Evolutionary conservation across 2,113 vertebrate genomes (phyloP), one percentile per base, ranked within the genome.

Genomic region (Leuciscus idus): DNA sequence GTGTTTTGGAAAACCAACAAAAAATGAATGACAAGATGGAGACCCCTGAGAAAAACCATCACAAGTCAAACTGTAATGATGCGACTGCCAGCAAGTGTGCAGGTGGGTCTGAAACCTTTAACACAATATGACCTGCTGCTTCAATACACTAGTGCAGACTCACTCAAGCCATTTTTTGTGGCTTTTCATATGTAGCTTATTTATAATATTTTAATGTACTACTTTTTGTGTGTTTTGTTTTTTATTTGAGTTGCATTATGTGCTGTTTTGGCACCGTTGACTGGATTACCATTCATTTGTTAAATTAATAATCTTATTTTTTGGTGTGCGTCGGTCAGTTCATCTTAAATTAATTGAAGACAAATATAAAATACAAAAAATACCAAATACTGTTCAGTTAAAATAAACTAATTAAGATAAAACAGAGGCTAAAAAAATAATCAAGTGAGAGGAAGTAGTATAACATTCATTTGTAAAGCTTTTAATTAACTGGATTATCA

Each of bases 11-110:
- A 26, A 86, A 91, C 43, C 81, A 93, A 0, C 94, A 96, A 86
- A 96, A 94, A 85, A 92, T 88, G 0, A 30, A 91, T 6, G 12
- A 84, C 5, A 90, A 85, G 81, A 66, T 26, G 15, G 89, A 92
- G 43, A 43, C 83, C 17, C 87, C 82, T 1, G 84, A 83, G 36
- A 66, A 85, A 50, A 74, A 90, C 0, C n/a, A 78, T 33, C 62
- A 89, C 0, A 96, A 95, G 88, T 78, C 88, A 2, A 90, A 80
- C n/a, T 86, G 43, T 81, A 86, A 39, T 5, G 39, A 91, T 19
- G 48, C 90, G 83, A 87, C 89, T 23, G 88, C 80, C 87, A 92
- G 92, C 85, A 33, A 52, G 89, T 92, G 87, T 85, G 89, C 91
- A 90, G 94, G 93, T 94, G 66, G 13, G 55, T n/a, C 39, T 46